Evolutionary conservation across 2,888 invertebrate genomes (phyloP).

Genomic region (Endomychus coccineus): DNA sequence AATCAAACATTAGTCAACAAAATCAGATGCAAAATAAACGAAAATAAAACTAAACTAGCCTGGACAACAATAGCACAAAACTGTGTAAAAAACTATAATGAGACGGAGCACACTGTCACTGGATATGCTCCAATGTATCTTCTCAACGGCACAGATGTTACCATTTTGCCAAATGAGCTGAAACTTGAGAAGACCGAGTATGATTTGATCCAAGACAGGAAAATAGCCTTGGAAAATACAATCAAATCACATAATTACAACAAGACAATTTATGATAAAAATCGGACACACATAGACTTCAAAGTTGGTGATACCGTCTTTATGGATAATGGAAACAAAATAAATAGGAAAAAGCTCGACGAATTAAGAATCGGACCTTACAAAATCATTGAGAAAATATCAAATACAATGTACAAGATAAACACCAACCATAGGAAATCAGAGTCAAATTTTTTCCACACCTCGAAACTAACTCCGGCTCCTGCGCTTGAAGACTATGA

Average conservation of each 20-base stretch:
- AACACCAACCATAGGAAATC: constrained; percentile 11
- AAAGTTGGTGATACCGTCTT: constrained; percentile 22
- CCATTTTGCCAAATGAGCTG: constrained; percentile 19
- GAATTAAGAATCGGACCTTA: constrained; percentile 21
- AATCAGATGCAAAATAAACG: constrained; percentile 2
- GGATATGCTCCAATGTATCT: constrained; percentile 20
- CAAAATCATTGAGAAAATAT: constrained; percentile 12
- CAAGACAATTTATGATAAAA: constrained; percentile 18
- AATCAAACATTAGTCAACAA: constrained; percentile 5
- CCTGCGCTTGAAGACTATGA: no score
- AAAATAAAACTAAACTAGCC: neutral
- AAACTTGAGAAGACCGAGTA: constrained; percentile 11
- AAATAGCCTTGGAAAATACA: constrained; percentile 18
- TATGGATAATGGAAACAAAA: constrained; percentile 21
- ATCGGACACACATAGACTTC: constrained; percentile 17
- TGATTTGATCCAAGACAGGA: constrained; percentile 5
- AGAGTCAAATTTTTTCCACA: constrained; percentile 11
- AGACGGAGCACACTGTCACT: constrained; percentile 6
- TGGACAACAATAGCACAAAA: constrained; percentile 7
- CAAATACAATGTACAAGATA: constrained; percentile 13
- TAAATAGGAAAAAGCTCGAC: constrained; percentile 20
- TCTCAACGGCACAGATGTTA: constrained; percentile 18
- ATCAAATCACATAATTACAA: constrained; percentile 21
- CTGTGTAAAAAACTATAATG: constrained; percentile 3
- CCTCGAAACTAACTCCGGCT: constrained; percentile 10